phyloP scores from a whole-genome alignment of 2,888 invertebrate genomes.

The Trachelus troglodyta region DNA sequence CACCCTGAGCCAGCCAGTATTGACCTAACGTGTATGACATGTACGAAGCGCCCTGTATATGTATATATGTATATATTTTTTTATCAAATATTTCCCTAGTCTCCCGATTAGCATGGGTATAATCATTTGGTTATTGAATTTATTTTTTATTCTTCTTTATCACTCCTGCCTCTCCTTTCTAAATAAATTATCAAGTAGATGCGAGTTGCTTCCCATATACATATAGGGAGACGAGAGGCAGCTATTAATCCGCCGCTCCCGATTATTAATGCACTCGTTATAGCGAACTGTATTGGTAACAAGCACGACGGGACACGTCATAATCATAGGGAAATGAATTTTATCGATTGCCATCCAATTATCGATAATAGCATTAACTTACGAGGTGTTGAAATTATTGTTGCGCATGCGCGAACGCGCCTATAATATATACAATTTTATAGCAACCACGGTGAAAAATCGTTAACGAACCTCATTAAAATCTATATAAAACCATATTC shows the following conservation, averaged over 20 bases:
- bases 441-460: not conserved
- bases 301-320: slow-evolving; percentile 9
- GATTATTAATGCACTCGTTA: slow-evolving; percentile 24
- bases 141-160: not conserved
- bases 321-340: slow-evolving; percentile 18
- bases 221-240: not conserved
- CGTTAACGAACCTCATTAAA: not conserved
- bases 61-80: not conserved
- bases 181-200: slow-evolving; percentile 21
- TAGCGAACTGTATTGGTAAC: slow-evolving; percentile 10
- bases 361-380: slow-evolving; percentile 2
- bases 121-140: not conserved
- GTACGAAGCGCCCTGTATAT: too few relatives aligned
- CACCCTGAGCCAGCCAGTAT: too few relatives aligned
- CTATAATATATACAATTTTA: not conserved
- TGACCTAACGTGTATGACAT: too few relatives aligned
- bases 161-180: slow-evolving; percentile 11
- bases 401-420: not conserved
- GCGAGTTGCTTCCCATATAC: not conserved
- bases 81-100: not conserved
- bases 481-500: not conserved
- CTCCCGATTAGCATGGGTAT: not conserved
- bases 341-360: slow-evolving; percentile 18
- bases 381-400: slow-evolving; percentile 19
- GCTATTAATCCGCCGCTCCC: slow-evolving; percentile 11